Percentiles rank a stretch among this genome's conserved stretches.
phyloP scores from a whole-genome alignment of 2,888 invertebrate genomes.

The Cataglyphis rosenhaueri region DNA sequence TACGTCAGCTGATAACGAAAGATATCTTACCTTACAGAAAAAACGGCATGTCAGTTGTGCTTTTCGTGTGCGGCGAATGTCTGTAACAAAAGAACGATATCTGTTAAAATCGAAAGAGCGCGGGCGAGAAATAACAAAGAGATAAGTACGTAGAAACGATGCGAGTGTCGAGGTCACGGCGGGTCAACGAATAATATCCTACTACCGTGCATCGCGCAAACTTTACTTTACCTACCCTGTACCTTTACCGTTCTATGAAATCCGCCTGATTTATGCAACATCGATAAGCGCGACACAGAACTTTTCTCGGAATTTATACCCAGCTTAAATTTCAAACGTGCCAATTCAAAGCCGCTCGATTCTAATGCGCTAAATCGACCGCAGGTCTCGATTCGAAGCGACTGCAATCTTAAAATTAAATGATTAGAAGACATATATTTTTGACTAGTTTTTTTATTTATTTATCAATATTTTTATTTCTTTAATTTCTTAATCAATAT shows the following conservation, averaged over 20 bases:
- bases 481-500: constrained; percentile 1
- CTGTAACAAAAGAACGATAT: constrained; percentile 73
- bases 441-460: not conserved
- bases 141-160: constrained; percentile 24
- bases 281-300: constrained; percentile 38
- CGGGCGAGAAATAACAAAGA: constrained; percentile 10
- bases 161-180: constrained; percentile 12
- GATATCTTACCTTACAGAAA: constrained; percentile 78
- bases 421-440: constrained; percentile 6
- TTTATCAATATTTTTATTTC: not conserved
- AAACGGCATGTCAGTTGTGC: constrained; percentile 78
- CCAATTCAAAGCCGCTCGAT: constrained; percentile 14
- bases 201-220: constrained; percentile 35
- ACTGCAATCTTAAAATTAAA: not conserved
- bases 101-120: constrained; percentile 7
- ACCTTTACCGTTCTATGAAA: constrained; percentile 46
- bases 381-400: not conserved
- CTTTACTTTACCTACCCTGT: constrained; percentile 46
- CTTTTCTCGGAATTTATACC: constrained; percentile 54
- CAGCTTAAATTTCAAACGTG: constrained; percentile 47
- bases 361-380: constrained; percentile 17
- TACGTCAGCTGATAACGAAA: not conserved
- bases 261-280: constrained; percentile 59
- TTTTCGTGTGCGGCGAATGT: constrained; percentile 78
- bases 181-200: constrained; percentile 23